A percentile compares a stretch with the other conserved stretches of the same genome.
These are phyloP conservation scores for Parotia lawesii DNA, from an alignment of 2,113 vertebrate genomes.

Conservation along the genomic window DNA sequence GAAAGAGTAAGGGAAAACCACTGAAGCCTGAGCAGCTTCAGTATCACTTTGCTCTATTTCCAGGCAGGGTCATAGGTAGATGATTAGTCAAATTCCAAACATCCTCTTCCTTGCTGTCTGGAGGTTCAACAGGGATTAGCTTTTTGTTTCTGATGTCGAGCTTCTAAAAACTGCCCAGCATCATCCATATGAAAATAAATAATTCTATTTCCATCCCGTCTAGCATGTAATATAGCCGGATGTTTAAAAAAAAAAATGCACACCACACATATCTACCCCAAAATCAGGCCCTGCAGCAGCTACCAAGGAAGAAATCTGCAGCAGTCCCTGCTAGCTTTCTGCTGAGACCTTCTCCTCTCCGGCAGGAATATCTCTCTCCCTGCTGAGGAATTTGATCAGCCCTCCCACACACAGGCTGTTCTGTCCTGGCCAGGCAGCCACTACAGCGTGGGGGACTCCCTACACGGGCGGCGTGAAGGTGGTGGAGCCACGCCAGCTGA, in stretches of 20 bases:
- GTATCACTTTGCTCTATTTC: slow-evolving; percentile 27
- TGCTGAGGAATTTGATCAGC: slow-evolving; percentile 2
- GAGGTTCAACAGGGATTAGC: slow-evolving; percentile 20
- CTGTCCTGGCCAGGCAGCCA: neutral
- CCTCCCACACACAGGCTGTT: neutral
- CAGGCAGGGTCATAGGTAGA: slow-evolving; percentile 55
- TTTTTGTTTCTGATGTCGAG: slow-evolving; percentile 39
- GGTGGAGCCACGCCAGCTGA: neutral
- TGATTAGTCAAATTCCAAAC: slow-evolving; percentile 65
- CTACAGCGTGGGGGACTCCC: neutral
- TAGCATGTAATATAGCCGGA: slow-evolving; percentile 20
- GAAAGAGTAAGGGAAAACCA: neutral
- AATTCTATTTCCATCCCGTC: slow-evolving; percentile 47
- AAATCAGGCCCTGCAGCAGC: neutral
- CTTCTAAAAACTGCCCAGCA: slow-evolving; percentile 48
- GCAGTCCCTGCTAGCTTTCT: neutral
- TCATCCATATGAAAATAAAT: slow-evolving; percentile 62
- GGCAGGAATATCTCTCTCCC: neutral
- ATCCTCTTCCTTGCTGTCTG: slow-evolving; percentile 67
- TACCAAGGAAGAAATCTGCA: neutral
- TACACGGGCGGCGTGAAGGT: neutral
- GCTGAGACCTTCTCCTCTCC: slow-evolving; percentile 8
- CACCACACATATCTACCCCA: neutral
- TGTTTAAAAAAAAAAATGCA: neutral
- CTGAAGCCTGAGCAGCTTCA: neutral